These are phyloP conservation scores for Sycophila sp. DNA, from an alignment of 1,140 invertebrate species.

Conservation along the genomic window DNA sequence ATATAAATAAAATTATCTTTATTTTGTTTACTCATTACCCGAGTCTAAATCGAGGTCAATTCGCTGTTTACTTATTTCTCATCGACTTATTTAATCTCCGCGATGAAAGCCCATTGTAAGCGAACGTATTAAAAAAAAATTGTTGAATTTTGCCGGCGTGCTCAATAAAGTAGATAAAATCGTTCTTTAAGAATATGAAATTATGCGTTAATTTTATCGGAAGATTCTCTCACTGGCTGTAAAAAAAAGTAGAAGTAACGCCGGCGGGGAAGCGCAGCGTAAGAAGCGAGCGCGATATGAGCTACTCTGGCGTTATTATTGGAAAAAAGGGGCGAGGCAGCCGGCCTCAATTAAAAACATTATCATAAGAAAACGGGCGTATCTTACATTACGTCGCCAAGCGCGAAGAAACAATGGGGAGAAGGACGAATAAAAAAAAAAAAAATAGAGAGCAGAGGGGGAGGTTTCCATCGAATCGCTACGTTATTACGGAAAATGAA, in stretches of 20 bases:
- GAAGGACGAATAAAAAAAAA: neutral
- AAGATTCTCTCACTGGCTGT: neutral
- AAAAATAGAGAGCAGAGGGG: neutral
- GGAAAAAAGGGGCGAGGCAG: neutral
- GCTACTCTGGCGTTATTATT: neutral
- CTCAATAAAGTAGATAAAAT: too few species aligned
- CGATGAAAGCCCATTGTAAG: too few species aligned
- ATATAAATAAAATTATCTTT: too few species aligned
- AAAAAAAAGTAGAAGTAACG: too few species aligned
- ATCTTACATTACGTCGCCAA: neutral
- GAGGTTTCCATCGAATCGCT: slow-evolving; percentile 13
- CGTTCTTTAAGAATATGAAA: too few species aligned
- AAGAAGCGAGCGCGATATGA: too few species aligned
- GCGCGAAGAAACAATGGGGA: neutral
- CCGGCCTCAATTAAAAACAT: slow-evolving; percentile 9
- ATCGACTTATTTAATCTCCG: too few species aligned
- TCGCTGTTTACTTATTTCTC: too few species aligned
- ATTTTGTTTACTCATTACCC: too few species aligned
- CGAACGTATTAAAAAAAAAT: too few species aligned
- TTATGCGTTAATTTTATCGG: neutral
- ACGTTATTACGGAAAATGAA: slow-evolving; percentile 3
- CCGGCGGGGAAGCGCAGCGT: neutral
- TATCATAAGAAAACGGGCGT: neutral
- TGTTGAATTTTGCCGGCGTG: too few species aligned
- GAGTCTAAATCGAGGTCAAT: too few species aligned